phyloP scores from a whole-genome alignment of 1,140 invertebrate genomes.

The Tetramorium parvispinum region DNA sequence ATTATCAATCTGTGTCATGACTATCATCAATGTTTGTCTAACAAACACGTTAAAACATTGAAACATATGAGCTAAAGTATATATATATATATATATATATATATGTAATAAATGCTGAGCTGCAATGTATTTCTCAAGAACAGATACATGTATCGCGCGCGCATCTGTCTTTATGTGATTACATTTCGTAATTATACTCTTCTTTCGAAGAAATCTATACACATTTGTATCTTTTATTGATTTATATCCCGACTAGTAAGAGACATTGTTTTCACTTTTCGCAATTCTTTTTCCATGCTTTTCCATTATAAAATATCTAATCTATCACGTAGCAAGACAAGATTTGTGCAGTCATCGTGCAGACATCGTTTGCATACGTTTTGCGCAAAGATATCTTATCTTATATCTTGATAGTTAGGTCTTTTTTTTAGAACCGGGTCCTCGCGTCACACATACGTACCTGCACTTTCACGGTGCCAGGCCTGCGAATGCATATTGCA shows the following conservation, averaged over 20 bases:
- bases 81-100: no score
- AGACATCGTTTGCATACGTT: neutral
- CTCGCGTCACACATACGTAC: constrained; percentile 25
- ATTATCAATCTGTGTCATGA: neutral
- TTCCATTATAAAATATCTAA: neutral
- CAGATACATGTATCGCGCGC: no score
- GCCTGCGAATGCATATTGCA: constrained; percentile 54
- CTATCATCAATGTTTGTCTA: neutral
- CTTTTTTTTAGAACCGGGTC: constrained; percentile 13
- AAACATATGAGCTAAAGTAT: neutral
- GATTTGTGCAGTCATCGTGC: neutral
- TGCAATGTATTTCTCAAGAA: no score
- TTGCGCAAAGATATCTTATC: neutral
- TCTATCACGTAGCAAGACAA: neutral
- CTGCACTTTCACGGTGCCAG: constrained; percentile 53
- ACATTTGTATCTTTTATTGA: no score
- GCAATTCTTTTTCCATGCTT: neutral
- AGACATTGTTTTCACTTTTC: neutral
- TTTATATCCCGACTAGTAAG: neutral
- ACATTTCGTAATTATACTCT: no score
- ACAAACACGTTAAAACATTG: neutral
- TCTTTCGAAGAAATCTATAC: no score
- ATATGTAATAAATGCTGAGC: neutral
- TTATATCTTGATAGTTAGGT: neutral
- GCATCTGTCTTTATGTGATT: no score